Base-by-base conservation (phyloP, 1,140 invertebrate genomes). In the Heliconius congener region DNA sequence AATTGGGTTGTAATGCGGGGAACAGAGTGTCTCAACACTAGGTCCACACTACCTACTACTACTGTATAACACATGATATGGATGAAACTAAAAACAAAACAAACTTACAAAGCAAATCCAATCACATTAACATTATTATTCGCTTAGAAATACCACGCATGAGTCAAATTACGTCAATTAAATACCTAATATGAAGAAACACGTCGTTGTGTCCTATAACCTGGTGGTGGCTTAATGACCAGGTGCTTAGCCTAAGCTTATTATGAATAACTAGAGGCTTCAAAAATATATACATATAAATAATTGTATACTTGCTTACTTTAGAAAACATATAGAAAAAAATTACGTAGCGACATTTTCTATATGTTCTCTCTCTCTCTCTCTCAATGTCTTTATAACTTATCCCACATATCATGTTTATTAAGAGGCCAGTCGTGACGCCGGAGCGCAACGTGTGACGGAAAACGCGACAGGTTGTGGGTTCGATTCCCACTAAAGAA, bases 81-180 rank as follows among this genome's bases (percentile, higher is more conserved):
- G 42, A 0, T 46, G 42, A 4, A 46, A 46, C 42, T 46, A 46
- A 46, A 46, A 4, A 46, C 4, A 52, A 52, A 52, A 52, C 50
- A 52, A 52, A 8, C 50, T 52, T 52, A 52, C 1, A 52, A 19
- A 52, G 3, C 9, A 66, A 30, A n/a, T 5, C 3, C 37, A 18
- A n/a, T 0, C 11, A 72, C 34, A 42, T n/a, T 39, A 9, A 39
- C 18, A 72, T 42, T 72, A 72, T 72, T 72, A 39, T 72, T 37
- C 8, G 4, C 39, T 42, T 39, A n/a, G 71, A 42, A 19, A 39
- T 9, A 72, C 71, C 34, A 72, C 23, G 13, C 74, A 76, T 66
- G 74, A 71, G 74, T 50, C 8, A 71, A 71, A 76, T 76, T 76
- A 71, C 74, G 23, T 50, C 39, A 76, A 76, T 70, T 76, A 70